A percentile compares a stretch with the other conserved stretches of the same genome.
phyloP scores from a whole-genome alignment of 2,113 vertebrate species.

The Rissa tridactyla region DNA sequence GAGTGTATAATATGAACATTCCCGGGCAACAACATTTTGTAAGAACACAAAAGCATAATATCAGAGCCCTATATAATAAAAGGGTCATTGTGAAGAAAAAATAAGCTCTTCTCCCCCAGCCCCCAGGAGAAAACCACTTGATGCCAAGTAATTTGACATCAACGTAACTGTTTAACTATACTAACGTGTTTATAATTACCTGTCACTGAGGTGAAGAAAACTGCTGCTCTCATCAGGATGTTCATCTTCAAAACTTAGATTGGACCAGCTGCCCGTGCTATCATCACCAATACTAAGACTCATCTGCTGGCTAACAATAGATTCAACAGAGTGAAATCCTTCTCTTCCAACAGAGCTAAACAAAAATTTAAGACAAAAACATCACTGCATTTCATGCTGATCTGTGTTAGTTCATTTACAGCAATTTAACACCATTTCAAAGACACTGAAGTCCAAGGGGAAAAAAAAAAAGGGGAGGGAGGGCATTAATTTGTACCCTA shows the following conservation, averaged over 20 bases:
- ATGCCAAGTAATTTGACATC: not conserved
- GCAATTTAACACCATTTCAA: not conserved
- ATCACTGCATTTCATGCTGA: not conserved
- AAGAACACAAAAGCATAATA: not conserved
- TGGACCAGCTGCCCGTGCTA: constrained; percentile 97
- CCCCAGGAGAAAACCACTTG: not conserved
- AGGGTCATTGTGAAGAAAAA: not conserved
- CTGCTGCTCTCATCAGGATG: constrained; percentile 96
- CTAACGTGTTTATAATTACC: constrained; percentile 74
- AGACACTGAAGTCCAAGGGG: not conserved
- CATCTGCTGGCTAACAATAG: constrained; percentile 87
- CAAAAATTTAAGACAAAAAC: constrained; percentile 18
- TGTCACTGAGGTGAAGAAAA: constrained; percentile 98
- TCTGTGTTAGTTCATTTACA: not conserved
- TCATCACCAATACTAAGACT: constrained; percentile 92
- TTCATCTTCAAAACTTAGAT: constrained; percentile 97
- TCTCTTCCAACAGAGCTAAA: constrained; percentile 84
- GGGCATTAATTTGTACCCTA: not conserved
- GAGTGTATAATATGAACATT: not conserved
- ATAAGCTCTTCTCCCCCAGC: not conserved
- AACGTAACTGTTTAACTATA: not conserved
- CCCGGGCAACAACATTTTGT: not conserved
- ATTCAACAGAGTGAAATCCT: constrained; percentile 81
- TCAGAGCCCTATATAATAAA: not conserved
- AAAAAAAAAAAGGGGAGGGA: accelerated